Evolutionary conservation across 2,888 invertebrate species (phyloP).

Genomic region (Pseudolycoriella hygida): DNA sequence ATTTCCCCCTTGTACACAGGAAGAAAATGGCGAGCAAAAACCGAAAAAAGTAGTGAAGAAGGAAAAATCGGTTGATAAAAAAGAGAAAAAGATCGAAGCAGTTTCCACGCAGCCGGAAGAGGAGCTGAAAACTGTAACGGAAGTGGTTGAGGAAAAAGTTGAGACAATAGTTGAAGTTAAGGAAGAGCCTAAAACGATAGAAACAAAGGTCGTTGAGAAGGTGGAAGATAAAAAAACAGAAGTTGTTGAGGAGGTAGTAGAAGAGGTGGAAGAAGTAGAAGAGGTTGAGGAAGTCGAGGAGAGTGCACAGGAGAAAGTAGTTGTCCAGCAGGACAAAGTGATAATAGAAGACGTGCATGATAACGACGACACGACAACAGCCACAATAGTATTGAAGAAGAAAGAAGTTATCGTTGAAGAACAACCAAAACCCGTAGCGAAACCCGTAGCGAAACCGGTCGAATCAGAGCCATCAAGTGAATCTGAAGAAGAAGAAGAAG

Average conservation of each 20-base stretch:
- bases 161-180: too few relatives aligned
- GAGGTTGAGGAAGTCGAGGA: slow-evolving; percentile 1
- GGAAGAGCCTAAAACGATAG: too few relatives aligned
- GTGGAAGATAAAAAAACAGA: neutral
- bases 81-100: too few relatives aligned
- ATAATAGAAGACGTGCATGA: neutral
- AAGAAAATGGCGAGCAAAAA: too few relatives aligned
- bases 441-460: neutral
- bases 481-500: slow-evolving; percentile 5
- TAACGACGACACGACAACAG: slow-evolving; percentile 1
- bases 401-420: neutral
- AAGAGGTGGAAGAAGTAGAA: neutral
- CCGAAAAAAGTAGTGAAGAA: too few relatives aligned
- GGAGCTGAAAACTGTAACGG: too few relatives aligned
- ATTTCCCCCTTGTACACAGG: too few relatives aligned
- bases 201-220: slow-evolving; percentile 1
- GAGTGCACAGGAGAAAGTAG: slow-evolving; percentile 2
- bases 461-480: neutral
- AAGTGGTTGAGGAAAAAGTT: too few relatives aligned
- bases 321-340: slow-evolving; percentile 2
- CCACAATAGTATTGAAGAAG: neutral
- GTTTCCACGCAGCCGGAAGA: too few relatives aligned
- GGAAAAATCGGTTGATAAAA: too few relatives aligned
- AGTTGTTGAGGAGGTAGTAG: neutral
- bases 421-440: neutral